These are phyloP conservation scores for Sinocyclocheilus anophthalmus DNA, from an alignment of 2,113 vertebrate species.

Conservation along the genomic window DNA sequence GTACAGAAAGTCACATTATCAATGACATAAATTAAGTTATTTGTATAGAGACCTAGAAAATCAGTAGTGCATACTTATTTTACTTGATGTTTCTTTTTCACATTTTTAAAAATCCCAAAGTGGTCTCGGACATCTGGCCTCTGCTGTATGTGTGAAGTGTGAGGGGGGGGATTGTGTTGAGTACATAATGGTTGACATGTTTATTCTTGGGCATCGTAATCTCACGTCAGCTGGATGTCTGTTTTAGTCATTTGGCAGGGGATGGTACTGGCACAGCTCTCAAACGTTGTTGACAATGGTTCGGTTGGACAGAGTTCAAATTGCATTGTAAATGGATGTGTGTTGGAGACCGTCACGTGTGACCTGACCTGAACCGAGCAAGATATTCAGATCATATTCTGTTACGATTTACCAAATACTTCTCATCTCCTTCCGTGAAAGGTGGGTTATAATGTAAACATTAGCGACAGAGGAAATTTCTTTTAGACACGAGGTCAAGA, in stretches of 20 bases:
- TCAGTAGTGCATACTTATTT: neutral
- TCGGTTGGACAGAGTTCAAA: conserved; percentile 7
- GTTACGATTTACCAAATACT: too few relatives aligned
- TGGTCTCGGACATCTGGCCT: neutral
- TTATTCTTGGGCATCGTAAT: neutral
- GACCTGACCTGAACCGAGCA: neutral
- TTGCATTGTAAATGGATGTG: neutral
- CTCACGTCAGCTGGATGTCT: conserved; percentile 13
- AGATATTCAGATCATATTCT: neutral
- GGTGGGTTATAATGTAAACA: neutral
- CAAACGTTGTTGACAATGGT: conserved; percentile 9
- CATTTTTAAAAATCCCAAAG: neutral
- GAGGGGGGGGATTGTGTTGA: neutral
- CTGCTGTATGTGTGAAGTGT: neutral
- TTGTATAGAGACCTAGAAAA: neutral
- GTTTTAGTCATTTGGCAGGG: conserved; percentile 28
- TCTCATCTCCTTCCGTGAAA: neutral
- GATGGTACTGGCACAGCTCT: neutral
- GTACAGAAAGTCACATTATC: neutral
- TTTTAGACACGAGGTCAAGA: neutral
- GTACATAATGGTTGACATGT: neutral
- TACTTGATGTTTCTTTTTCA: neutral
- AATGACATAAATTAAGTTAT: neutral
- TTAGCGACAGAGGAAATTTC: neutral
- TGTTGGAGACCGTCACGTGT: neutral